Percentiles rank a stretch among this genome's conserved stretches.
Conservation (phyloP, 2,888 invertebrate genomes). For the Polyploca ridens region DNA sequence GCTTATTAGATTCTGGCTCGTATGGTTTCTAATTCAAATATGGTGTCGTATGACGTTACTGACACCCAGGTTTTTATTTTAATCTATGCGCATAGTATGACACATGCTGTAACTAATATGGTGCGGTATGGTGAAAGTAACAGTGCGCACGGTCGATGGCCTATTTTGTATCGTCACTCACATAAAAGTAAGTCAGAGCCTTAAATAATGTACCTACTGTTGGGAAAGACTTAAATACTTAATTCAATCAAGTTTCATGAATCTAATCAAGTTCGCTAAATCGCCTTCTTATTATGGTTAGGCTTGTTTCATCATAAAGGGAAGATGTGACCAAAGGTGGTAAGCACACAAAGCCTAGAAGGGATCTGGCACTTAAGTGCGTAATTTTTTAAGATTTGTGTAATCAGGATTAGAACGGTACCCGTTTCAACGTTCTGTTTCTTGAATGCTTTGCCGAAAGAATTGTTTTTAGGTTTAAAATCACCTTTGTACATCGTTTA, state of each 20-base stretch:
- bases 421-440: no score
- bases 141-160: conserved; percentile 35
- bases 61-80: neutral
- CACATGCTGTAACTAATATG: conserved; percentile 37
- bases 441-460: no score
- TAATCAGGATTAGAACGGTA: no score
- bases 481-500: neutral
- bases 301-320: no score
- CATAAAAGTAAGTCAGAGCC: neutral
- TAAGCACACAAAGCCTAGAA: no score
- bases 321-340: no score
- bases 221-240: neutral
- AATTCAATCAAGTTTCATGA: neutral
- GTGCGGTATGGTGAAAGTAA: conserved; percentile 47
- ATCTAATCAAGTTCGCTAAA: neutral
- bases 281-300: no score
- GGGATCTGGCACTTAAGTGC: no score
- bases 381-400: no score
- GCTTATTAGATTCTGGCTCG: neutral
- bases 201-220: neutral
- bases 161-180: conserved; percentile 29
- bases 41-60: neutral
- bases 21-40: neutral
- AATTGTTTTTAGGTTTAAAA: no score
- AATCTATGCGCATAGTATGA: conserved; percentile 18